Evolutionary conservation across 2,797 vertebrate species (phyloP).

Genomic region (Chelon auratus): DNA sequence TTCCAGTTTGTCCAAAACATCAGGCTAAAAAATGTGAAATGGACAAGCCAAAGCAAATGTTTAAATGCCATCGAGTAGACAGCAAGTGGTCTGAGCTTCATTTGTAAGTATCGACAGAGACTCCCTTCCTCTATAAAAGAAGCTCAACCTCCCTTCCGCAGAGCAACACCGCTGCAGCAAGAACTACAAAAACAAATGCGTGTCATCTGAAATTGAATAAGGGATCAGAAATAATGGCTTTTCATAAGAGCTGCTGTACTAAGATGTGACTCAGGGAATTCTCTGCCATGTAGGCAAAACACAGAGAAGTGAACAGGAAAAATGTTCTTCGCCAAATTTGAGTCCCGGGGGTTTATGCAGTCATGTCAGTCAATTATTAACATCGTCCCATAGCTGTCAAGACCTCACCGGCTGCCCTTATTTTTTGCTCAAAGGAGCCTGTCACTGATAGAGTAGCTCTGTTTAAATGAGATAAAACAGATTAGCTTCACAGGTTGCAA

Average conservation of each 20-base stretch:
- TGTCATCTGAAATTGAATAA: constrained; percentile 45
- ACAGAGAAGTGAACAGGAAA: constrained; percentile 21
- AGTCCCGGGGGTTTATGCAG: constrained; percentile 23
- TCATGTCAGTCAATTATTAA: constrained; percentile 36
- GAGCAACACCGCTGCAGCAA: constrained; percentile 12
- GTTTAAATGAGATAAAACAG: constrained; percentile 45
- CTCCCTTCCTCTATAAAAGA: background rate
- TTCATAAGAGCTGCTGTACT: constrained; percentile 25
- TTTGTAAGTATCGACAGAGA: constrained; percentile 12
- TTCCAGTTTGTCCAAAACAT: constrained; percentile 99
- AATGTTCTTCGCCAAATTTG: constrained; percentile 24
- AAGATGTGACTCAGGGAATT: constrained; percentile 27
- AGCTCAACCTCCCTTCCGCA: background rate
- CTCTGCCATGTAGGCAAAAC: constrained; percentile 25
- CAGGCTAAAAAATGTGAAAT: constrained; percentile 81
- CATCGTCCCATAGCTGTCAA: constrained; percentile 20
- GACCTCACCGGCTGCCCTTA: constrained; percentile 20
- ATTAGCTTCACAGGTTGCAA: constrained; percentile 45
- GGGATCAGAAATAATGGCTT: constrained; percentile 21
- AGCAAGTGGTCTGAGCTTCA: constrained; percentile 2
- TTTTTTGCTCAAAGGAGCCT: constrained; percentile 29
- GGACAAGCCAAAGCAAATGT: background rate
- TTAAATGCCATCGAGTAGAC: constrained; percentile 4
- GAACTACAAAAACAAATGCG: constrained; percentile 36
- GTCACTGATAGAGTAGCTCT: constrained; percentile 29